A percentile compares a stretch with the other conserved stretches of the same genome.
These are phyloP conservation scores for Mormyrus iriodes DNA, from an alignment of 2,113 vertebrate species.

Conservation along the genomic window DNA sequence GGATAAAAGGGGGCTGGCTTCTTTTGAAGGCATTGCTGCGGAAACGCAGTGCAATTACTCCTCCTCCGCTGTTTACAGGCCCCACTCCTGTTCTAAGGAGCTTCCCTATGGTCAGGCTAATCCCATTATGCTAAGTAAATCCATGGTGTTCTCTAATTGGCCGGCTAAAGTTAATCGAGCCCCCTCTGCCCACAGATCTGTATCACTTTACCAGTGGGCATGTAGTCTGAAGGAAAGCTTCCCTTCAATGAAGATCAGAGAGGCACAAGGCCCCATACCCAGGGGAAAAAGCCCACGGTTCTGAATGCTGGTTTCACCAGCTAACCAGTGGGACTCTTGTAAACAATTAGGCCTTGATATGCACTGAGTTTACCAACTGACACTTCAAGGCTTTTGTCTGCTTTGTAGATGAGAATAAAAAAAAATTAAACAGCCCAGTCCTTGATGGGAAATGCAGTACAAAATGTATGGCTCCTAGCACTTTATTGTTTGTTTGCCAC, in stretches of 20 bases:
- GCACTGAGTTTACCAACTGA: not conserved
- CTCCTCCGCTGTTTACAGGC: conserved; percentile 22
- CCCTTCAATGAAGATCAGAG: conserved; percentile 17
- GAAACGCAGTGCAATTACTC: conserved; percentile 20
- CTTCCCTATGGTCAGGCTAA: conserved; percentile 9
- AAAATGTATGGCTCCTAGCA: not conserved
- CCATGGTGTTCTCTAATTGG: conserved; percentile 34
- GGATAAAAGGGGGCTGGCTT: not conserved
- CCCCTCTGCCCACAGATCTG: conserved; percentile 19
- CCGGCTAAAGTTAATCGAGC: conserved; percentile 16
- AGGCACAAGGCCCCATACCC: not conserved
- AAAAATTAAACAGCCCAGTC: not conserved
- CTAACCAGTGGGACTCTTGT: not conserved
- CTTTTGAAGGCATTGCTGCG: conserved; percentile 22
- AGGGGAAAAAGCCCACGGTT: not conserved
- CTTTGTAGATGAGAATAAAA: not conserved
- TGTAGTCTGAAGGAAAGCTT: conserved; percentile 18
- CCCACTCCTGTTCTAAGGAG: conserved; percentile 13
- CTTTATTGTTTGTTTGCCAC: too few relatives aligned
- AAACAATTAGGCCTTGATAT: not conserved
- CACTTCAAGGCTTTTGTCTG: not conserved
- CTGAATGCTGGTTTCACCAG: not conserved
- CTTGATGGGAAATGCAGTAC: not conserved
- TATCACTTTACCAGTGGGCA: conserved; percentile 17
- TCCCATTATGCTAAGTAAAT: conserved; percentile 28